phyloP scores from a whole-genome alignment of 1,140 invertebrate species.

The Subanguina moxae region DNA sequence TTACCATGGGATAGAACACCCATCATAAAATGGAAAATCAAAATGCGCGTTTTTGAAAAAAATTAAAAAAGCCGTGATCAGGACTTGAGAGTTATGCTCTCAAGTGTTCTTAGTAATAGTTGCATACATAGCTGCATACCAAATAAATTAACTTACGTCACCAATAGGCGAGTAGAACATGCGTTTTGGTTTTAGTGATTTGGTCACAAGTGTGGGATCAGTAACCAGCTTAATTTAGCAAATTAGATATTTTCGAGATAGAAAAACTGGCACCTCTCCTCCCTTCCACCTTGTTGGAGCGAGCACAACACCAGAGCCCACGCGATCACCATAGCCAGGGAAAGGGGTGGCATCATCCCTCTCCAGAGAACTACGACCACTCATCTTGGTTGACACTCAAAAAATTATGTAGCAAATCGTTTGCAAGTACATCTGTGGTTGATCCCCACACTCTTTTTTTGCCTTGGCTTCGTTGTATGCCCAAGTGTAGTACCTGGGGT shows the following conservation, averaged over 20 bases:
- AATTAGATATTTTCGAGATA: not conserved
- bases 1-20: too few species aligned
- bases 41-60: too few species aligned
- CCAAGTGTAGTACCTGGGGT: too few species aligned
- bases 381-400: conserved; percentile 35
- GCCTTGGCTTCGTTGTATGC: too few species aligned
- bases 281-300: conserved; percentile 46
- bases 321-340: conserved; percentile 54
- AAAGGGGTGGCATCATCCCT: conserved; percentile 44
- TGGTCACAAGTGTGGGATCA: conserved; percentile 41
- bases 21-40: too few species aligned
- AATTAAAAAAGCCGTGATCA: too few species aligned
- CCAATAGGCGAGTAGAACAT: conserved; percentile 53
- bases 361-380: conserved; percentile 30
- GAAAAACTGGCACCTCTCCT: conserved; percentile 46
- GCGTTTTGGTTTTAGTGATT: conserved; percentile 49
- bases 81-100: too few species aligned
- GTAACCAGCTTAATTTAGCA: conserved; percentile 33
- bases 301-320: conserved; percentile 56
- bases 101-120: too few species aligned
- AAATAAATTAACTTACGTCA: conserved; percentile 38
- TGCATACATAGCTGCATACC: too few species aligned
- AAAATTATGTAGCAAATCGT: too few species aligned
- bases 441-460: too few species aligned
- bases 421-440: too few species aligned